Evolutionary conservation across 2,797 vertebrate genomes (phyloP).

Genomic region (Galagoides demidoff): DNA sequence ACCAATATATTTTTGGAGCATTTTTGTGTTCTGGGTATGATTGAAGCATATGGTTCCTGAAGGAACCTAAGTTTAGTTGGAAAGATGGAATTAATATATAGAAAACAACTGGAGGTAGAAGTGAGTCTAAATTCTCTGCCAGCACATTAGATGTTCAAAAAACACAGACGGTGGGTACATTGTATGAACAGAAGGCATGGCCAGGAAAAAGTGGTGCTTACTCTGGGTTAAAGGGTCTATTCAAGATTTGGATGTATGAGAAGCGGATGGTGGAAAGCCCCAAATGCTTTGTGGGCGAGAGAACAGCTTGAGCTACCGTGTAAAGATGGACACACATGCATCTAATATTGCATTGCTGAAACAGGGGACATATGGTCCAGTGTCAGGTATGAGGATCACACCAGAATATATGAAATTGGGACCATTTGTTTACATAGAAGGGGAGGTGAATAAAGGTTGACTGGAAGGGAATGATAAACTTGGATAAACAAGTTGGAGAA

Average conservation of each 20-base stretch:
- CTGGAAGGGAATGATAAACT: neutral
- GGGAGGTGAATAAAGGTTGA: neutral
- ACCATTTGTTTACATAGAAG: neutral
- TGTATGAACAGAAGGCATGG: neutral
- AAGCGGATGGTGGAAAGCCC: neutral
- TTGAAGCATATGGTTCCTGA: neutral
- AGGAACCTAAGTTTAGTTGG: slow-evolving; percentile 9
- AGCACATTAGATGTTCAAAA: neutral
- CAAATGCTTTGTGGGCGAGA: neutral
- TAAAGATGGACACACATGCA: neutral
- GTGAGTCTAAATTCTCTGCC: neutral
- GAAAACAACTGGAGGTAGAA: neutral
- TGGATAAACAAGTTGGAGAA: neutral
- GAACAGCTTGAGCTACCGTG: neutral
- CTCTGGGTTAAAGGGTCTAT: neutral
- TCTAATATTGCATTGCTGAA: neutral
- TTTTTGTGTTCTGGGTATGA: slow-evolving; percentile 36
- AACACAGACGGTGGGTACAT: neutral
- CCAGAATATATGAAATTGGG: neutral
- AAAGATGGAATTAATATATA: neutral
- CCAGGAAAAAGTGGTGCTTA: neutral
- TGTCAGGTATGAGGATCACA: neutral
- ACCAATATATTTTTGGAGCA: neutral
- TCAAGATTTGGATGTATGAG: neutral
- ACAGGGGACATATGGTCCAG: neutral